Base-by-base conservation (phyloP, 2,113 vertebrate genomes). In the Xyrauchen texanus region DNA sequence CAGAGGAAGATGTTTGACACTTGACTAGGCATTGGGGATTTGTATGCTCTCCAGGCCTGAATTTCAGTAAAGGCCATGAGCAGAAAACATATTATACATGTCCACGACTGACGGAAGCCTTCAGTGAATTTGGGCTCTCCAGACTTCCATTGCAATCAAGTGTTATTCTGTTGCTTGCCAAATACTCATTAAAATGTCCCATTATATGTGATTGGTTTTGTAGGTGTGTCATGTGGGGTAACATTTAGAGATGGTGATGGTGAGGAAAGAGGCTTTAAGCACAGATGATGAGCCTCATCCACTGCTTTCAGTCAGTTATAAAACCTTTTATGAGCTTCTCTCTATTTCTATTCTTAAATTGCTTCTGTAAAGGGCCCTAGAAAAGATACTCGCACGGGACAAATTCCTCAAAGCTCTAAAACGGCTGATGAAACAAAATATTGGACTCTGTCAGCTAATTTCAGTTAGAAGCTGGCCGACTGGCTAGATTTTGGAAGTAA, bases 141-240 rank as follows among this genome's bases (percentile, higher is more conserved):
- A 52, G 70, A 73, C 78, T 93, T 91, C 91, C 92, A 84, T 79
- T 88, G 88, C 90, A 92, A 93, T 92, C 91, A 92, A 88, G 87
- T 85, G 86, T 81, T 84, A 81, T 74, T 88, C 88, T 83, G 90
- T 87, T 91, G 90, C 88, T 89, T 90, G 86, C 86, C 88, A 83
- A 85, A 86, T 76, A 86, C 89, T 86, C 90, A 88, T 90, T 89
- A 90, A 89, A 61, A 58, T 13, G 76, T 70, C 34, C 71, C 49
- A 81, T 88, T 92, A 91, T 87, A 91, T 89, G 87, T 86, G 87
- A 91, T 89, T 90, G 87, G 87, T 86, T 87, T 83, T 87, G 87
- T 88, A 92, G 88, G 83, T 84, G 71, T 90, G 88, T 90, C 67
- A 53, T 81, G 76, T 52, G 70, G 85, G 80, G 68, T 49, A 81